These are phyloP conservation scores for Epinephelus awoara DNA, from an alignment of 2,797 vertebrate species.

Conservation along the genomic window DNA sequence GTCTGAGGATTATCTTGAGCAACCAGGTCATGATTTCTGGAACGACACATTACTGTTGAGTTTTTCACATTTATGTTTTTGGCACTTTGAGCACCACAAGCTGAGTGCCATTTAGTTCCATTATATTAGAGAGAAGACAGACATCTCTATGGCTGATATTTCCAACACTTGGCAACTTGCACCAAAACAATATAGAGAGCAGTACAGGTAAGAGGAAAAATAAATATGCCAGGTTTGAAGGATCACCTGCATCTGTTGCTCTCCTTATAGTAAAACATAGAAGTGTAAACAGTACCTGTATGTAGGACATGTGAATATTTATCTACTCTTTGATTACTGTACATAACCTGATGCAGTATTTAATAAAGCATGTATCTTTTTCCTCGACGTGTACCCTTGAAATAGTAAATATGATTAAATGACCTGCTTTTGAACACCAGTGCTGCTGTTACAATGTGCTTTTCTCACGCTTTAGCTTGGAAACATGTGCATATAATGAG, in stretches of 20 bases:
- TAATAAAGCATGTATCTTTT: conserved; percentile 18
- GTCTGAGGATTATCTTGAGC: no score
- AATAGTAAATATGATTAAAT: not conserved
- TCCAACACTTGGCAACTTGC: no score
- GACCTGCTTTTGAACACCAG: conserved; percentile 18
- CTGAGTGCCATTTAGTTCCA: no score
- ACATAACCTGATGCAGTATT: not conserved
- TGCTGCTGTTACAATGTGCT: conserved; percentile 1
- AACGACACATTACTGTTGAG: no score
- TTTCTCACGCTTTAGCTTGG: not conserved
- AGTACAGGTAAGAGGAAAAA: no score
- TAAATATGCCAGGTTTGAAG: not conserved
- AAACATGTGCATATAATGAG: conserved; percentile 9
- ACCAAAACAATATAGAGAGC: no score
- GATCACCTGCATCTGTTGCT: not conserved
- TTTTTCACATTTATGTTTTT: no score
- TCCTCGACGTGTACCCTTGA: not conserved
- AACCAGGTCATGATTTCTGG: no score
- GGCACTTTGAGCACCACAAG: no score
- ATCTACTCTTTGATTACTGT: not conserved
- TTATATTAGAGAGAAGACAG: no score
- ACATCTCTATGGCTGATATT: no score
- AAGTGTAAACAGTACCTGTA: conserved; percentile 1
- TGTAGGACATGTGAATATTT: conserved; percentile 8
- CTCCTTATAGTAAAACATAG: not conserved